These are phyloP conservation scores for Steinernema carpocapsae DNA, from an alignment of 2,888 invertebrate species.

Conservation along the genomic window DNA sequence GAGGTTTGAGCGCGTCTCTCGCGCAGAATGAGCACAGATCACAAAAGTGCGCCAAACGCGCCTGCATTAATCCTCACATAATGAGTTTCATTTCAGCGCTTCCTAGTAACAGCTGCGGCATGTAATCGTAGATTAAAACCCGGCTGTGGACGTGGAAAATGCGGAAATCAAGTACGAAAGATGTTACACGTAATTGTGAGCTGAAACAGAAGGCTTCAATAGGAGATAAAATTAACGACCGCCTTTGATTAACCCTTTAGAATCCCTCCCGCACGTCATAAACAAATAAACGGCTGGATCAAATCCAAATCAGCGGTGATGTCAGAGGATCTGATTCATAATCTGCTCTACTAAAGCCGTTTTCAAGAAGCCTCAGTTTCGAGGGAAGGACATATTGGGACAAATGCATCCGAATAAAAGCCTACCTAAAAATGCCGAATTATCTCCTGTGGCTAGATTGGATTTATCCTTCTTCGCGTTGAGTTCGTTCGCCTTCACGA, in stretches of 20 bases:
- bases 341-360: too few relatives aligned
- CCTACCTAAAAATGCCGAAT: not conserved
- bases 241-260: not conserved
- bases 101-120: not conserved
- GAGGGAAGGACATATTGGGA: too few relatives aligned
- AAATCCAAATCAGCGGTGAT: too few relatives aligned
- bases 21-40: not conserved
- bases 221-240: too few relatives aligned
- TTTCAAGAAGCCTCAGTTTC: too few relatives aligned
- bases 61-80: conserved; percentile 16
- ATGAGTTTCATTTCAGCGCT: conserved; percentile 21
- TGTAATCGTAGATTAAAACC: not conserved
- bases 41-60: not conserved
- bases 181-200: not conserved
- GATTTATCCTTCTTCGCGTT: not conserved
- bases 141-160: not conserved
- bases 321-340: too few relatives aligned
- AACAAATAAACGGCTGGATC: not conserved
- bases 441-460: not conserved
- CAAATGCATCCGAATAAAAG: not conserved
- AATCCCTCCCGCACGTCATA: not conserved
- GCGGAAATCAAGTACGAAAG: not conserved
- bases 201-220: not conserved
- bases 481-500: not conserved
- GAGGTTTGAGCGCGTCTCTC: not conserved